Conservation (phyloP, 2,888 invertebrate species). For the Meteorus cinctellus region DNA sequence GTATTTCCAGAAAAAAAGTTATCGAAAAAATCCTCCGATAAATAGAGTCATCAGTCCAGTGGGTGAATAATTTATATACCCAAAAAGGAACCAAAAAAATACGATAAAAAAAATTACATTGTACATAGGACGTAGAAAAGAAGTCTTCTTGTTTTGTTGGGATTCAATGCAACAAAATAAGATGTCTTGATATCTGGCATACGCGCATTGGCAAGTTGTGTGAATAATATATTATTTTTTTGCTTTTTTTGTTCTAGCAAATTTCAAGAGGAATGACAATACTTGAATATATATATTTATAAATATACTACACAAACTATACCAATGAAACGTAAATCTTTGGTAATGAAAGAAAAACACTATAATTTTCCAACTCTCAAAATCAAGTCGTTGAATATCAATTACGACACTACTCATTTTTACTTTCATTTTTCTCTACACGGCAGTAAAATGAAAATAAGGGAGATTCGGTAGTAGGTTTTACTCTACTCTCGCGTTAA, state of each 20-base stretch:
- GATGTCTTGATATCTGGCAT: not conserved
- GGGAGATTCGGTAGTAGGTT: not conserved
- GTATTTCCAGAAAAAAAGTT: slow-evolving; percentile 31
- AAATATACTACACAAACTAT: slow-evolving; percentile 5
- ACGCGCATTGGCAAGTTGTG: slow-evolving; percentile 28
- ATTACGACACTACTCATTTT: not conserved
- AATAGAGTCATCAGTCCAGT: slow-evolving; percentile 37
- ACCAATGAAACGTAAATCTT: slow-evolving; percentile 50
- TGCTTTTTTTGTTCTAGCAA: not conserved
- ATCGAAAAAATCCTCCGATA: slow-evolving; percentile 28
- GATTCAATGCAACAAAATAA: slow-evolving; percentile 25
- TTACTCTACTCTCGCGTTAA: not conserved
- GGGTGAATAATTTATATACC: slow-evolving; percentile 33
- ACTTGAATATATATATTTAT: slow-evolving; percentile 9
- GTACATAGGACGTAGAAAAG: slow-evolving; percentile 19
- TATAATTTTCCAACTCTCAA: not conserved
- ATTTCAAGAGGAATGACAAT: not conserved
- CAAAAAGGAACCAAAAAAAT: not conserved
- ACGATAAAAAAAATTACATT: slow-evolving; percentile 16
- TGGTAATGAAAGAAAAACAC: slow-evolving; percentile 42
- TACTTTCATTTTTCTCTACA: not conserved
- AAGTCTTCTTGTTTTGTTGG: slow-evolving; percentile 10
- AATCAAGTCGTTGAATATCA: not conserved
- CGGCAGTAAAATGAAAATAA: not conserved
- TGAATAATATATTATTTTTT: slow-evolving; percentile 16